Conservation (phyloP, 1,140 invertebrate genomes). For the Bathynomus jamesi region DNA sequence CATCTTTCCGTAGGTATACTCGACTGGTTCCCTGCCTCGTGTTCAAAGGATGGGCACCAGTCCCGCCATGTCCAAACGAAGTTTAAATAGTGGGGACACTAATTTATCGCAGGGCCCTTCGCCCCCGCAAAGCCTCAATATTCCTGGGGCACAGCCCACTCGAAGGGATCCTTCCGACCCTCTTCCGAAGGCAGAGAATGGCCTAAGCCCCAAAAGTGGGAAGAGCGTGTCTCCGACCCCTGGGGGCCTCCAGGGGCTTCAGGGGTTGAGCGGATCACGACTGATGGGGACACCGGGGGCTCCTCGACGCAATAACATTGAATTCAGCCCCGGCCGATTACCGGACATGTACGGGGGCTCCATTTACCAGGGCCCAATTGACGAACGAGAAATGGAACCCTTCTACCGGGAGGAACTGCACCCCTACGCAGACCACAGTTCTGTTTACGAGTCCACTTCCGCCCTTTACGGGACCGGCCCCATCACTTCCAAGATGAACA, state of each 20-base stretch:
- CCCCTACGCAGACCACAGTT: not conserved
- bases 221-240: constrained; percentile 3
- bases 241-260: constrained; percentile 14
- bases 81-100: constrained; percentile 5
- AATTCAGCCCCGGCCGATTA: not conserved
- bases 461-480: not conserved
- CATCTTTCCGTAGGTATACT: not conserved
- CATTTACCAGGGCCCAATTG: not conserved
- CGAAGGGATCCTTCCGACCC: constrained; percentile 4
- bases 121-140: not conserved
- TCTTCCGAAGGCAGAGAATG: not conserved
- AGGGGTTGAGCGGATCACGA: constrained; percentile 15
- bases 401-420: not conserved
- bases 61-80: not conserved
- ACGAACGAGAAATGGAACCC: not conserved
- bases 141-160: constrained; percentile 1
- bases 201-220: not conserved
- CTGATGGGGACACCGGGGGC: constrained; percentile 9
- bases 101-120: not conserved
- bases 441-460: not conserved
- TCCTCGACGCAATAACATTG: not conserved
- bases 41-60: not conserved
- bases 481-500: not conserved
- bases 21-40: constrained; percentile 15
- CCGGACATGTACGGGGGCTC: not conserved